Conservation (phyloP, 2,797 vertebrate genomes). For the Esox masquinongy region DNA sequence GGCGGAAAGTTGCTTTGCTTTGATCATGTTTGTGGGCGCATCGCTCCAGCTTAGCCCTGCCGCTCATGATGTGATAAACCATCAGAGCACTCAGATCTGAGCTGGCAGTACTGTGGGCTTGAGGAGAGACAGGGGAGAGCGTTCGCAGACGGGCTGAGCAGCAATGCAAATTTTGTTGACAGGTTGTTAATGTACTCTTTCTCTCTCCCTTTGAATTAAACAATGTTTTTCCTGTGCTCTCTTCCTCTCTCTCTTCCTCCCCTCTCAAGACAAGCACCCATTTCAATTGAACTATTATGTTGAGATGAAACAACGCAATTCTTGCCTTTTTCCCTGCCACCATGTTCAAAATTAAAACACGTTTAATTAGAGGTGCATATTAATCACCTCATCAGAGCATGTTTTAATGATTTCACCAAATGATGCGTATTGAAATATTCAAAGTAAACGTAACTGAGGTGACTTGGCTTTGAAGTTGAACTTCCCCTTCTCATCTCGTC, state of each 20-base stretch:
- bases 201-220: slow-evolving; percentile 61
- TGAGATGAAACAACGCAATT: slow-evolving; percentile 33
- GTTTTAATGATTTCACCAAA: slow-evolving; percentile 61
- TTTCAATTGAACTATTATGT: slow-evolving; percentile 38
- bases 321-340: slow-evolving; percentile 42
- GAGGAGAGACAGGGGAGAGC: slow-evolving; percentile 59
- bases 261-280: slow-evolving; percentile 32
- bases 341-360: slow-evolving; percentile 56
- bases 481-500: slow-evolving; percentile 34
- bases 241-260: slow-evolving; percentile 29
- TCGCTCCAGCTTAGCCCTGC: slow-evolving; percentile 69
- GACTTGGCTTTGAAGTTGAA: slow-evolving; percentile 68
- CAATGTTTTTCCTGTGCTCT: slow-evolving; percentile 54
- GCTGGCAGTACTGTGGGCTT: slow-evolving; percentile 58
- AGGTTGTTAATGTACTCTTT: slow-evolving; percentile 67
- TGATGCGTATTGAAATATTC: slow-evolving; percentile 39
- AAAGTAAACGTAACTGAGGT: slow-evolving; percentile 43
- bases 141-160: slow-evolving; percentile 58
- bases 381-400: slow-evolving; percentile 54
- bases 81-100: slow-evolving; percentile 72
- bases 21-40: slow-evolving; percentile 75
- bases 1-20: slow-evolving; percentile 70
- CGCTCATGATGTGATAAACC: slow-evolving; percentile 71
- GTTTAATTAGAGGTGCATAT: slow-evolving; percentile 58
- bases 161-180: slow-evolving; percentile 77